Evolutionary conservation across 2,888 invertebrate genomes (phyloP), one percentile per base, ranked within the genome.

Genomic region (Lepeophtheirus nordmannii): DNA sequence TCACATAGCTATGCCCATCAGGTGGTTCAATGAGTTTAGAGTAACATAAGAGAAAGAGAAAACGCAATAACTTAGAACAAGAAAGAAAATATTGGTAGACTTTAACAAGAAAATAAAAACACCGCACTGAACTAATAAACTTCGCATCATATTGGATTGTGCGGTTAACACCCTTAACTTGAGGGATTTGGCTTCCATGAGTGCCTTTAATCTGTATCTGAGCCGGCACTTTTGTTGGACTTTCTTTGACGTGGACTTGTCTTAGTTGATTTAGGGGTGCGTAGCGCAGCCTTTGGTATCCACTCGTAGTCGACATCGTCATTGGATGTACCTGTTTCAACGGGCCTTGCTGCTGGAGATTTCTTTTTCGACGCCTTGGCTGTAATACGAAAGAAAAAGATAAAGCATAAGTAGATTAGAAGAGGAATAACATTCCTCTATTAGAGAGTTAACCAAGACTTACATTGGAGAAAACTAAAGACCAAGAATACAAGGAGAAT

Each of bases 281-380:
- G 71, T 38, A 90, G 81, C 69, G 88, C 87, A 77, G 92, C 89
- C 74, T 87, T 86, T 56, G 98, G 97, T 74, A 98, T 80, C 98
- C 98, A 98, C 72, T 98, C 96, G 74, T 90, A 96, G 77, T 98
- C 97, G 5, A 99, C 91, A 76, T 92, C 90, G 72, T 86, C 84
- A 68, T 85, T 85, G 73, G 85, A 87, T 68, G 83, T 82, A 69
- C 96, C 96, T 71, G 89, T 87, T 78, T 98, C 96, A 7, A 92
- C 82, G 61, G 79, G 65, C 10, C 46, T 41, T 62, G 64, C 60
- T 23, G 65, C 64, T 41, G 76, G 63, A 78, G 75, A 30, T n/a
- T 38, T 63, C 56, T 63, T 63, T 53, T 63, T 63, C 56, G 53
- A 46, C 53, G 46, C 63, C 63, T 63, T 63, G 38, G 63, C 41